These are phyloP conservation scores for Meiosimyza decipiens DNA, from an alignment of 2,888 invertebrate species.

Conservation along the genomic window DNA sequence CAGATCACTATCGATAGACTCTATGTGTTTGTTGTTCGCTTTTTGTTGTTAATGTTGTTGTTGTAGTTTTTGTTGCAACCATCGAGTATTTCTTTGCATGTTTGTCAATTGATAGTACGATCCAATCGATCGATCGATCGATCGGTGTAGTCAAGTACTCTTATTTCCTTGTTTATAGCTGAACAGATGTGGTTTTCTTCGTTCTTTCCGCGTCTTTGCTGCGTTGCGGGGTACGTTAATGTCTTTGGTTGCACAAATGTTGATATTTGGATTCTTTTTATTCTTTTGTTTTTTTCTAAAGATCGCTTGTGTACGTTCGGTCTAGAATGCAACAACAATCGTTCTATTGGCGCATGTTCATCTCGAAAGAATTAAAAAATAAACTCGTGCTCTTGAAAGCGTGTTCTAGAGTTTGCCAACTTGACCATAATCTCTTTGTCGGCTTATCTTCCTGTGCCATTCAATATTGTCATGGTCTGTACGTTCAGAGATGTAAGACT, in stretches of 20 bases:
- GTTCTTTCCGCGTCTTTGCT: not conserved
- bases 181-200: not conserved
- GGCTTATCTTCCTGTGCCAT: too few relatives aligned
- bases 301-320: slow-evolving; percentile 25
- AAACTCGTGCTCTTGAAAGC: slow-evolving; percentile 11
- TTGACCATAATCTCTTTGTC: too few relatives aligned
- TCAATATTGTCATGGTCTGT: too few relatives aligned
- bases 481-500: too few relatives aligned
- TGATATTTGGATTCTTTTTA: too few relatives aligned
- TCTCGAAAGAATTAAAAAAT: slow-evolving; percentile 7
- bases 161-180: not conserved
- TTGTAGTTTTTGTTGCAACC: not conserved
- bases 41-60: slow-evolving; percentile 36
- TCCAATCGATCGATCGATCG: not conserved
- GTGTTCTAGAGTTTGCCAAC: slow-evolving; percentile 2
- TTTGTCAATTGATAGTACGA: slow-evolving; percentile 7
- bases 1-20: slow-evolving; percentile 54
- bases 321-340: slow-evolving; percentile 23
- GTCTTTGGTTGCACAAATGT: too few relatives aligned
- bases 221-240: too few relatives aligned
- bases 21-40: slow-evolving; percentile 57
- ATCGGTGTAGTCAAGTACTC: not conserved
- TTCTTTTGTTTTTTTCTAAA: not conserved
- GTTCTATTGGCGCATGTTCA: slow-evolving; percentile 27
- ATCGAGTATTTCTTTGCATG: not conserved